Base-by-base conservation (phyloP, 2,797 vertebrate species). In the Cyprinodon diabolis region DNA sequence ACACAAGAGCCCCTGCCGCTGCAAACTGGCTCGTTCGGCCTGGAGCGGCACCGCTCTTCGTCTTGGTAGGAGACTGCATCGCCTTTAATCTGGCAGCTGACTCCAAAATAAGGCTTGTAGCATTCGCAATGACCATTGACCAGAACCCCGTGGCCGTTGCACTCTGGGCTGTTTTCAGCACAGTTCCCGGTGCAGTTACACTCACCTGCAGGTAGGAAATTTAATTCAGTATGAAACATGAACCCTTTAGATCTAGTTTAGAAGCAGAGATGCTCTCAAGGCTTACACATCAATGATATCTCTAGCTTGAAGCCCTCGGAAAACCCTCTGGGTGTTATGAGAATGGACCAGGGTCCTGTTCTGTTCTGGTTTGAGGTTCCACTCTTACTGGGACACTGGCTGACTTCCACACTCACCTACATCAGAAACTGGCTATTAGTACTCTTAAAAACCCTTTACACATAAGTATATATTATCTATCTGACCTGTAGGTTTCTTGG, bases 41-140 rank as follows among this genome's bases (percentile, higher is more conserved):
- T 11, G 0, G 25, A 9, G 25, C 77, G 81, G 57, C 88, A 91
- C 12, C 0, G 2, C 2, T 65, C 60, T 0, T 90, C 75, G 1
- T 73, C 37, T 14, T 0, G 3, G 1, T 45, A 17, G 19, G 4
- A 10, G 5, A 1, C 0, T 0, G 40, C 43, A 2, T 58, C 51
- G 0, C 0, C 8, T 6, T 71, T 2, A 4, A 0, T 49, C 37
- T 86, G 35, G 62, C 90, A 92, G 1, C 12, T 56, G 11, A 10
- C 6, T 68, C 90, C 90, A 12, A 0, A 0, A 25, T 85, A 79
- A 40, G 70, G 66, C 14, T 3, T 0, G 3, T 75, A 0, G 67
- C 90, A 90, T 30, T 71, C 12, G 19, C 90, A 92, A 7, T 17
- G 49, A 9, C 90, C 88, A 60, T 88, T 91, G 49, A 72, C 70